Base-by-base conservation (phyloP, 2,113 vertebrate species). In the Pachyramphus minor region DNA sequence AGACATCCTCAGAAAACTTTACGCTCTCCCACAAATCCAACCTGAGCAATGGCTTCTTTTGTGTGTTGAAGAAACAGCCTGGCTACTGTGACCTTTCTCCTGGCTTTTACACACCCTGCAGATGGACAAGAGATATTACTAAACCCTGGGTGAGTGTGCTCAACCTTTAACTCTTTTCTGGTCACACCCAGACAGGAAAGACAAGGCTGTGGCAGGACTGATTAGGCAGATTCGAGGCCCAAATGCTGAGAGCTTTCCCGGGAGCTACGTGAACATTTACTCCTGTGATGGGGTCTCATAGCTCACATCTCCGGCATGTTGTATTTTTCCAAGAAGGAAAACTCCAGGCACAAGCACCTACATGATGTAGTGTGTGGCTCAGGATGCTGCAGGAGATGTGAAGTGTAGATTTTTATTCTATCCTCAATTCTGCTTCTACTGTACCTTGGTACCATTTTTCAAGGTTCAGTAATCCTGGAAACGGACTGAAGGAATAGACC, bases 251-350 rank as follows among this genome's bases (percentile, higher is more conserved):
- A 78, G 5, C 20, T 82, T 71, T 68, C 22, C 35, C 52, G 45
- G 7, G 28, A 91, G 9, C 35, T 28, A 39, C 0, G 1, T 19
- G 39, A 63, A 30, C 8, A 45, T 64, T 59, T 58, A 23, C 11
- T 7, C 6, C 8, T 0, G 0, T 71, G 35, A 27, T 5, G 25
- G 9, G 5, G 2, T 83, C 33, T 85, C 50, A 53, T 23, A 82
- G 41, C 22, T 93, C 49, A 66, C 24, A 41, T 37, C 27, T 87
- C 7, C 2, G 14, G 53, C 18, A 42, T 1, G 1, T 2, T 19
- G 1, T 62, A 23, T 69, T 77, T 89, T 93, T 87, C n/a, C 23
- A 66, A 67, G 52, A 69, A 88, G 25, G 14, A 73, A 73, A 33
- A 35, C 23, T 76, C 42, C 22, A 52, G 17, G 58, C 25, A 63